These are phyloP conservation scores for Drosophila navojoa DNA, from an alignment of 1,140 invertebrate species.

Conservation along the genomic window DNA sequence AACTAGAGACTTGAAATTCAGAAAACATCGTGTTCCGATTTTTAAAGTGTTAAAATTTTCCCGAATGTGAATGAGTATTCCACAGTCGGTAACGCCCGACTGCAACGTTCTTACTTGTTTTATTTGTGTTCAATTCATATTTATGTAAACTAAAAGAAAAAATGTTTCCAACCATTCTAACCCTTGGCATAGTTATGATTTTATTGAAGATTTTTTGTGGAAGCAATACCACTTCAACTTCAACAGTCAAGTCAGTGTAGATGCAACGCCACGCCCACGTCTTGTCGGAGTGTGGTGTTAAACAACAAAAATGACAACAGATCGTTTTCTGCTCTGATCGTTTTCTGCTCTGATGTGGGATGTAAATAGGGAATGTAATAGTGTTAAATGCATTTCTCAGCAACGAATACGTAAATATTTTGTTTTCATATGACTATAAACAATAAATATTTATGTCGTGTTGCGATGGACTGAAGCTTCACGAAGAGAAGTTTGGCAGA, in stretches of 20 bases:
- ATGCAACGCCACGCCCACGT: background rate
- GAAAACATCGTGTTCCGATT: no score
- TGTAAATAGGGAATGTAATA: constrained; percentile 19
- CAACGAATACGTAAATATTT: constrained; percentile 63
- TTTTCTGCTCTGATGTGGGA: constrained; percentile 19
- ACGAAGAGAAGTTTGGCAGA: constrained; percentile 8
- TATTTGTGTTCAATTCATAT: background rate
- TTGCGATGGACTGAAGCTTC: constrained; percentile 25
- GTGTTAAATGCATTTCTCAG: constrained; percentile 38
- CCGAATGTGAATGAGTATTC: no score
- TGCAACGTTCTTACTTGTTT: no score
- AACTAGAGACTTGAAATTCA: no score
- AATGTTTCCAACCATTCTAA: background rate
- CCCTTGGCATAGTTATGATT: constrained; percentile 9
- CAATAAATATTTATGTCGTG: constrained; percentile 70
- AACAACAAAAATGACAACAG: constrained; percentile 13
- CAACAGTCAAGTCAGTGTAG: background rate
- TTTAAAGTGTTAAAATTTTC: no score
- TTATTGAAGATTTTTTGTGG: constrained; percentile 68
- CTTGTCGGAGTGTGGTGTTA: background rate
- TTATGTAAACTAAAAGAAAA: no score
- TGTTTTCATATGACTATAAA: constrained; percentile 39
- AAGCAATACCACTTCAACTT: constrained; percentile 13
- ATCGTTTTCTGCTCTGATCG: constrained; percentile 22
- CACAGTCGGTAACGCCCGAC: no score